Conservation (phyloP, 2,888 invertebrate genomes). For the Brassicogethes aeneus region DNA sequence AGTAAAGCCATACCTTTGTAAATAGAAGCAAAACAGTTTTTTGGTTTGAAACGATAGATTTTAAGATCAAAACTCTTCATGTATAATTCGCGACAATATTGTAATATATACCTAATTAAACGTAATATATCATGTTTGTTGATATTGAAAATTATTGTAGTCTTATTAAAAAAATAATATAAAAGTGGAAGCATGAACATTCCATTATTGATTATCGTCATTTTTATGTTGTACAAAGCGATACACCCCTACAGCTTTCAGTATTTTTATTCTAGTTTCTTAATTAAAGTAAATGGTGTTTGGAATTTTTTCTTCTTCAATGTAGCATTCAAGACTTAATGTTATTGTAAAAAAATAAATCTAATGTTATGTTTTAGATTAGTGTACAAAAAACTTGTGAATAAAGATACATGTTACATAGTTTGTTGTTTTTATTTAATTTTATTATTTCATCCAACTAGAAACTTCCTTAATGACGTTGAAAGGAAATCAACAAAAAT, state of each 20-base stretch:
- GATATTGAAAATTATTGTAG: constrained; percentile 12
- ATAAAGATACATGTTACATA: no score
- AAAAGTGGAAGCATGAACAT: constrained; percentile 25
- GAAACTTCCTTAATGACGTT: no score
- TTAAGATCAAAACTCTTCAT: constrained; percentile 2
- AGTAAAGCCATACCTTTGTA: not conserved
- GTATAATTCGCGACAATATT: constrained; percentile 10
- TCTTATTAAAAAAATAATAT: constrained; percentile 10
- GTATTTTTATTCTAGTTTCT: constrained; percentile 21
- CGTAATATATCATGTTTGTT: constrained; percentile 13
- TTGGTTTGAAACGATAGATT: constrained; percentile 5
- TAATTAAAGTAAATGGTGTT: constrained; percentile 23
- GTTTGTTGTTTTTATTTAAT: no score
- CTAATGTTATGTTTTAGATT: constrained; percentile 23
- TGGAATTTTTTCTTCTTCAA: constrained; percentile 18
- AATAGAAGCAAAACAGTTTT: not conserved
- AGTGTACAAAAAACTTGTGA: constrained; percentile 26
- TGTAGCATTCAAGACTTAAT: constrained; percentile 22
- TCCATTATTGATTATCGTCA: constrained; percentile 28
- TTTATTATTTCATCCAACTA: no score
- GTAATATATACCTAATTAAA: no score
- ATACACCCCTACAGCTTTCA: constrained; percentile 27
- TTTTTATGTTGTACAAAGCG: constrained; percentile 28
- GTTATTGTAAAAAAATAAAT: constrained; percentile 18
- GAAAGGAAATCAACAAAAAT: no score